Base-by-base conservation (phyloP, 2,113 vertebrate species). In the Melierax canorus region DNA sequence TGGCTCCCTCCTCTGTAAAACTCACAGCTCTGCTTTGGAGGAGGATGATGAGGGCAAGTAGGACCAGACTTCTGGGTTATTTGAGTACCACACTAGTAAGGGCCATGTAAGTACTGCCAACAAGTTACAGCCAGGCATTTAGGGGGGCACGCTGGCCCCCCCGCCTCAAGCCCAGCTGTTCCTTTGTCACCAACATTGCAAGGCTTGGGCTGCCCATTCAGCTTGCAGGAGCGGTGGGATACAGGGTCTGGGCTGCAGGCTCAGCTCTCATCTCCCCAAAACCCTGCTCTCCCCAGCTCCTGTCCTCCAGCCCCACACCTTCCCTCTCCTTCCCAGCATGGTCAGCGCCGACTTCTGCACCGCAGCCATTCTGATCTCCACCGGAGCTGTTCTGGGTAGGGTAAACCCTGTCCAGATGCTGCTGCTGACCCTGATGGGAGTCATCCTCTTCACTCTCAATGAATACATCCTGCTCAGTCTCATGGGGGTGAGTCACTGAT, bases 281-380 rank as follows among this genome's bases (percentile, higher is more conserved):
- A 6, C 6, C 41, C 71, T 23, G 10, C 32, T 60, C 45, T 58
- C 39, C 23, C 27, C 83, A n/a, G 19, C 21, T 50, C 32, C 27
- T 0, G 0, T 1, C 1, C 17, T 41, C 26, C 46, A 43, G 11
- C 6, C 2, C 16, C 59, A 63, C 16, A 0, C 16, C 23, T 79
- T 53, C 39, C 46, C 7, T 53, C 71, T 95, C 55, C 46, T 80
- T 68, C 76, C 53, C 97, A 99, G 99, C 96, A 98, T 99, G 98
- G 99, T 99, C 97, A 99, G 98, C 0, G 99, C 99, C 0, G 99
- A 99, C 69, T 99, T 99, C 98, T 99, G 99, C 60, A 98, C 99
- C 0, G 98, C 98, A 2, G 97, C 99, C 0, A 91, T 99, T 45
- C 98, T 99, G n/a, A 99, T 99, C 93, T 99, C 99, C 11, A 98